Conservation (phyloP, 2,113 vertebrate genomes). For the Sclerurus mexicanus region DNA sequence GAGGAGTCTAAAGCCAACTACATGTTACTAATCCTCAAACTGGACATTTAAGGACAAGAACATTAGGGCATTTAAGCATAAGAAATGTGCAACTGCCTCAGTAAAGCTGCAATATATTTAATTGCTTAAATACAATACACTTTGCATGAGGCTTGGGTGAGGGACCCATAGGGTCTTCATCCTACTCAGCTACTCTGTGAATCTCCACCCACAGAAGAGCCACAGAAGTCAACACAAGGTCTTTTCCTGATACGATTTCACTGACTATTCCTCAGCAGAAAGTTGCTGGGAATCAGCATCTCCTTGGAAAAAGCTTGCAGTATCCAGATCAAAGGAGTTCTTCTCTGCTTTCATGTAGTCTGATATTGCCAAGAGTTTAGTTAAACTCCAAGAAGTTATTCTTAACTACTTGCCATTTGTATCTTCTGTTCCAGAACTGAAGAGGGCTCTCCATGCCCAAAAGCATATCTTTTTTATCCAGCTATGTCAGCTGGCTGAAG, state of each 20-base stretch:
- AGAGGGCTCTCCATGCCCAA: background rate
- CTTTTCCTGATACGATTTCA: background rate
- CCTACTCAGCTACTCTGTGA: background rate
- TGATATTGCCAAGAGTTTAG: background rate
- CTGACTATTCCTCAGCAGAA: background rate
- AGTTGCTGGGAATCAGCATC: background rate
- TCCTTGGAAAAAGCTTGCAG: background rate
- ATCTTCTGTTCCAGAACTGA: background rate
- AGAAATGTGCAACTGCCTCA: background rate
- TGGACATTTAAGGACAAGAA: background rate
- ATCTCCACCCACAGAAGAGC: background rate
- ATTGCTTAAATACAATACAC: background rate
- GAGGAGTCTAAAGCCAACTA: background rate
- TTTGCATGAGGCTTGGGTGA: background rate
- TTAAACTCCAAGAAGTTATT: background rate
- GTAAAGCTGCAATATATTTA: background rate
- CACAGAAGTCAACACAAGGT: background rate
- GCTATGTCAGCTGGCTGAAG: background rate
- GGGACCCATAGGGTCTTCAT: background rate
- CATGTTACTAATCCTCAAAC: background rate
- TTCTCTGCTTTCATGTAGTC: background rate
- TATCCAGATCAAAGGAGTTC: slow-evolving; percentile 2
- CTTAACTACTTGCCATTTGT: background rate
- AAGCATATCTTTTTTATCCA: background rate
- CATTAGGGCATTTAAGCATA: background rate